Percentiles rank a stretch among this genome's conserved stretches.
Evolutionary conservation across 2,888 invertebrate species (phyloP).

Genomic region (Arrhopalites spinosus): DNA sequence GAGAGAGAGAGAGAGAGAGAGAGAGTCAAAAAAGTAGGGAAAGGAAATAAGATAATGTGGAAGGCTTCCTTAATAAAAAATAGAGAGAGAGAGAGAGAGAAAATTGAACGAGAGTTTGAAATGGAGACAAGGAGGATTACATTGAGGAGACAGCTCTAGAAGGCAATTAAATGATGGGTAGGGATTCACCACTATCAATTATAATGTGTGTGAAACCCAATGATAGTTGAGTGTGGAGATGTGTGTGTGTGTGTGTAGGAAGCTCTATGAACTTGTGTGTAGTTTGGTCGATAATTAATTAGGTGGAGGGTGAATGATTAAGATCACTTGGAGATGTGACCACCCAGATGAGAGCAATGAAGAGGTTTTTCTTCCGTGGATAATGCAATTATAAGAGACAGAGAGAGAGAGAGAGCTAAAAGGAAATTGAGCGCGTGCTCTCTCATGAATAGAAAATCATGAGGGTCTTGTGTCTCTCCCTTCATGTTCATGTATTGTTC

Average conservation of each 20-base stretch:
- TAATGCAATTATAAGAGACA: constrained; percentile 24
- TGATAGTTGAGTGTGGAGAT: constrained; percentile 1
- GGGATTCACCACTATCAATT: background rate
- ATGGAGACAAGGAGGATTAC: background rate
- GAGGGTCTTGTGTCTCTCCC: constrained; percentile 25
- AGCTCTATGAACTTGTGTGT: constrained; percentile 1
- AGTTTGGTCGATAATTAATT: constrained; percentile 39
- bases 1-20: background rate
- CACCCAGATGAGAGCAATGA: constrained; percentile 39
- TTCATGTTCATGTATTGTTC: too few relatives aligned
- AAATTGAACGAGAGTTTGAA: background rate
- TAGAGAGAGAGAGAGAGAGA: background rate
- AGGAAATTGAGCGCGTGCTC: constrained; percentile 32
- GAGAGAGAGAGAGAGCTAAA: constrained; percentile 16
- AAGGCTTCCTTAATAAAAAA: too few relatives aligned
- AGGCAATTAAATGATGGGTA: constrained; percentile 25
- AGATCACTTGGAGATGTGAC: constrained; percentile 36
- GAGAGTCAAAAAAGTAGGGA: too few relatives aligned
- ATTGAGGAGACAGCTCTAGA: background rate
- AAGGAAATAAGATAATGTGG: too few relatives aligned
- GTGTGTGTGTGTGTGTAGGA: constrained; percentile 6
- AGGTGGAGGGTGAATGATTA: constrained; percentile 31
- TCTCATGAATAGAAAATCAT: constrained; percentile 15
- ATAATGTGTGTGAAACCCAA: constrained; percentile 13
- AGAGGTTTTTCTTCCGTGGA: constrained; percentile 32